These are phyloP conservation scores for Araneus ventricosus DNA, from an alignment of 1,140 invertebrate genomes.

Conservation along the genomic window DNA sequence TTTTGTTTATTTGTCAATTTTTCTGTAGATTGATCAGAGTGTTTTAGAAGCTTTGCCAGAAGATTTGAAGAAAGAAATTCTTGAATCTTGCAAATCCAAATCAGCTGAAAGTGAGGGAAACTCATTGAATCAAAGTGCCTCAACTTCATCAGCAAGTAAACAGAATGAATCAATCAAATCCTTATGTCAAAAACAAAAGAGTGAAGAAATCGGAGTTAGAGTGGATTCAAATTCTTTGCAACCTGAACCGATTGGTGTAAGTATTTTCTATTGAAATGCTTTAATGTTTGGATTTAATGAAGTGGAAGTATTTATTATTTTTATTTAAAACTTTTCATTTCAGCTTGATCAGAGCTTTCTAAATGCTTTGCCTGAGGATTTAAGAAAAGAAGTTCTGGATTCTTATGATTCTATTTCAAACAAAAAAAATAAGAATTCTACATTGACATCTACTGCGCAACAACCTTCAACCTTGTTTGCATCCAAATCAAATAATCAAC, in stretches of 20 bases:
- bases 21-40: constrained; percentile 82
- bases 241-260: too few relatives aligned
- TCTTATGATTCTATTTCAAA: not conserved
- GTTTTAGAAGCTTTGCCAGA: constrained; percentile 84
- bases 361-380: constrained; percentile 83
- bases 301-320: too few relatives aligned
- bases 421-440: too few relatives aligned
- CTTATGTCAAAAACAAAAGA: too few relatives aligned
- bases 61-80: constrained; percentile 84
- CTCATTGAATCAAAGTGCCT: not conserved
- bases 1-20: not conserved
- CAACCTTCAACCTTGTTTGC: too few relatives aligned
- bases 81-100: not conserved
- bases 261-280: too few relatives aligned
- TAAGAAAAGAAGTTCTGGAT: constrained; percentile 83
- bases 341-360: constrained; percentile 83
- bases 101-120: not conserved
- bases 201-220: too few relatives aligned
- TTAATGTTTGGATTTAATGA: too few relatives aligned
- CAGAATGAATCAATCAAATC: not conserved
- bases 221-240: too few relatives aligned
- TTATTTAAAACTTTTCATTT: constrained; percentile 52
- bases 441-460: too few relatives aligned
- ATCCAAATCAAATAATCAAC: too few relatives aligned
- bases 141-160: not conserved